A percentile compares a stretch with the other conserved stretches of the same genome.
phyloP scores from a whole-genome alignment of 1,140 invertebrate species.

The Apis laboriosa region DNA sequence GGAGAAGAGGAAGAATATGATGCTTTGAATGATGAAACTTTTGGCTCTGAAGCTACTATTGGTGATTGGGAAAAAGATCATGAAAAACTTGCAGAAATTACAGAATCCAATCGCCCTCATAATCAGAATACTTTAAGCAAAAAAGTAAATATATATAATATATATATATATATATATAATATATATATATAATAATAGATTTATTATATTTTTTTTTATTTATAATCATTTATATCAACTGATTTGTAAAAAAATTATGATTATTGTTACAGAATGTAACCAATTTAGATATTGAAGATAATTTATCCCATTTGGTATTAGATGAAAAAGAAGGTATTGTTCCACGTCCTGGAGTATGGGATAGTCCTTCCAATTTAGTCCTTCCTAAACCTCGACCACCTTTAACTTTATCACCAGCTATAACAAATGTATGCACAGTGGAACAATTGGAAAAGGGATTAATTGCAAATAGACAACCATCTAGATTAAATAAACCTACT shows the following conservation, averaged over 20 bases:
- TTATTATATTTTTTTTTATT: not conserved
- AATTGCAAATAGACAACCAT: constrained; percentile 78
- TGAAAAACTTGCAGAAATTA: constrained; percentile 85
- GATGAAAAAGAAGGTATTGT: constrained; percentile 82
- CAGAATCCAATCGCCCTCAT: constrained; percentile 80
- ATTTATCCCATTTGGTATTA: constrained; percentile 82
- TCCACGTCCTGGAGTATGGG: constrained; percentile 81
- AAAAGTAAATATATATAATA: too few relatives aligned
- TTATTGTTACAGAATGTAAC: constrained; percentile 74
- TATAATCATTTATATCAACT: not conserved
- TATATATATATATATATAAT: too few relatives aligned
- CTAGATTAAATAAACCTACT: constrained; percentile 70
- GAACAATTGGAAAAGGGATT: constrained; percentile 82
- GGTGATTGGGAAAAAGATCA: constrained; percentile 89
- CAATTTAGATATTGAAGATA: constrained; percentile 76
- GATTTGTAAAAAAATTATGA: not conserved
- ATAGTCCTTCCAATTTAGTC: constrained; percentile 73
- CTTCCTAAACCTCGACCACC: constrained; percentile 65
- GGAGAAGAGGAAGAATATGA: constrained; percentile 93
- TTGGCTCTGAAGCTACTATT: constrained; percentile 86
- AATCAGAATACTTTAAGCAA: constrained; percentile 66
- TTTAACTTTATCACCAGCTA: constrained; percentile 57
- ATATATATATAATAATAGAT: too few relatives aligned
- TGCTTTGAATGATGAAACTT: constrained; percentile 94
- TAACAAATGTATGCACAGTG: constrained; percentile 82